Evolutionary conservation across 2,888 invertebrate species (phyloP).

Genomic region (Argyresthia goedartella): DNA sequence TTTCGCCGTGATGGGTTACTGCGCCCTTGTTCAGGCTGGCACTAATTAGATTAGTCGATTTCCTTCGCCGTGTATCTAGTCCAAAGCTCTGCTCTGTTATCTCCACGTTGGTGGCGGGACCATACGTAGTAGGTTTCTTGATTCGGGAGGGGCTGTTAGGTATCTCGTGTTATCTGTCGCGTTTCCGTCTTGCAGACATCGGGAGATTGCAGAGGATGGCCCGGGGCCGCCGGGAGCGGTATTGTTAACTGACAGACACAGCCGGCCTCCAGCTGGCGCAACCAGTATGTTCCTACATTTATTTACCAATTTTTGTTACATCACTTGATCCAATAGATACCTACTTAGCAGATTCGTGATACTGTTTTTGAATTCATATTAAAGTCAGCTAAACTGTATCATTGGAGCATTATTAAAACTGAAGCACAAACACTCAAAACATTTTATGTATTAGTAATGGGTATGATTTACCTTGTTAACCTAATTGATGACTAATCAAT

Average conservation of each 20-base stretch:
- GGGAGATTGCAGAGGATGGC: constrained; percentile 58
- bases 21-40: constrained; percentile 43
- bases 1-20: constrained; percentile 50
- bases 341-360: no score
- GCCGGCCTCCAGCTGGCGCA: constrained; percentile 65
- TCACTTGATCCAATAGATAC: not conserved
- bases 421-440: no score
- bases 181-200: constrained; percentile 68
- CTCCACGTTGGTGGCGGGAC: not conserved
- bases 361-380: no score
- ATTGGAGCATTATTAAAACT: no score
- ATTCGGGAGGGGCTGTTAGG: not conserved
- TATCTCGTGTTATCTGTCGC: constrained; percentile 43
- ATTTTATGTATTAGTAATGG: no score
- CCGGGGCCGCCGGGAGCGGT: constrained; percentile 47
- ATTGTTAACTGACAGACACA: constrained; percentile 65
- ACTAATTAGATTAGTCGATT: constrained; percentile 51
- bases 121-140: no score
- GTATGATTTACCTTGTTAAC: no score
- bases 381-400: no score
- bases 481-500: no score
- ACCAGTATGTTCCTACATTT: constrained; percentile 41
- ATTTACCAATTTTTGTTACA: constrained; percentile 4
- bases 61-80: constrained; percentile 4
- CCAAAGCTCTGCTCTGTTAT: not conserved